These are phyloP conservation scores for Sminthopsis crassicaudata DNA, from an alignment of 2,113 vertebrate species.

Conservation along the genomic window DNA sequence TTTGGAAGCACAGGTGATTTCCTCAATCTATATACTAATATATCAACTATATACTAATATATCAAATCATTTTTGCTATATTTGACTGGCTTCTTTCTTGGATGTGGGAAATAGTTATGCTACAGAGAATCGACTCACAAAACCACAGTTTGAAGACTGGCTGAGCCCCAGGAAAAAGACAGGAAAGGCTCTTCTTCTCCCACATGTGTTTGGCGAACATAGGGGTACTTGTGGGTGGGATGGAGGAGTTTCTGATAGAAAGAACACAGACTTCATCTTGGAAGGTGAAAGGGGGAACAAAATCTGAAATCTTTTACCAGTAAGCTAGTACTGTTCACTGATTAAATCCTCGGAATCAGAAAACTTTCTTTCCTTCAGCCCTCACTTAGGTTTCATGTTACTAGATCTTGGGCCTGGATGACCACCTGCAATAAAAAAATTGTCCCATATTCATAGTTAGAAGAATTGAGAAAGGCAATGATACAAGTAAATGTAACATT, in stretches of 20 bases:
- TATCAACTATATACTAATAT: conserved; percentile 49
- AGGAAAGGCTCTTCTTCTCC: conserved; percentile 84
- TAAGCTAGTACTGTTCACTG: conserved; percentile 74
- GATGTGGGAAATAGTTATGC: conserved; percentile 77
- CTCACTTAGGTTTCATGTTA: conserved; percentile 57
- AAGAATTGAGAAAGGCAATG: conserved; percentile 40
- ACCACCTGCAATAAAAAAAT: conserved; percentile 54
- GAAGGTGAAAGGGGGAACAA: conserved; percentile 80
- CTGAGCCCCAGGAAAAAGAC: conserved; percentile 77
- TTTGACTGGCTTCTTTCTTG: conserved; percentile 68
- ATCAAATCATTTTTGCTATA: conserved; percentile 52
- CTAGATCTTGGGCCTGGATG: conserved; percentile 49
- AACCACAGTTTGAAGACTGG: conserved; percentile 82
- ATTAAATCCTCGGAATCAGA: conserved; percentile 75
- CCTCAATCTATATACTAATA: conserved; percentile 56
- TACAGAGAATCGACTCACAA: conserved; percentile 73
- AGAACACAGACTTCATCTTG: conserved; percentile 76
- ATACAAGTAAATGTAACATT: conserved; percentile 35
- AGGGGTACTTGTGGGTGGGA: conserved; percentile 81
- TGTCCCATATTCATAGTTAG: conserved; percentile 24
- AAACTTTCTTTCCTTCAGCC: conserved; percentile 73
- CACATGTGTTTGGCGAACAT: conserved; percentile 81
- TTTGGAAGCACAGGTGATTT: conserved; percentile 43
- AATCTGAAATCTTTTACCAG: conserved; percentile 77
- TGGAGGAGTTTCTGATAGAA: conserved; percentile 81